Percentiles rank a stretch among this genome's conserved stretches.
phyloP scores from a whole-genome alignment of 2,797 vertebrate genomes.

The Silurus aristotelis region DNA sequence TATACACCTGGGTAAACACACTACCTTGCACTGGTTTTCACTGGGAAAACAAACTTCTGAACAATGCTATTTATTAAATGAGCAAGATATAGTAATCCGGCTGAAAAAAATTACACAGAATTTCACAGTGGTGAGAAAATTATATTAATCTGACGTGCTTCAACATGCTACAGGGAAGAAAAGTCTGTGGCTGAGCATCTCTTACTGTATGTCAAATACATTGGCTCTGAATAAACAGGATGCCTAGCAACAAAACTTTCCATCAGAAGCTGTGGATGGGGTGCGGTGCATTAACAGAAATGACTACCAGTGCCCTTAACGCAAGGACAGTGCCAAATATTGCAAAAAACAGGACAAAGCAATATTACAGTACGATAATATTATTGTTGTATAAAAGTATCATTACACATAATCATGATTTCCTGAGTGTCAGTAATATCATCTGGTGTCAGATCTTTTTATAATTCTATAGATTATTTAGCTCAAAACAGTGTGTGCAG shows the following conservation, averaged over 20 bases:
- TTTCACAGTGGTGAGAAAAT: background rate
- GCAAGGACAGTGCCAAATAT: background rate
- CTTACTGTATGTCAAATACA: background rate
- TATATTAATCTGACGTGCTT: background rate
- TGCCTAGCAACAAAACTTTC: background rate
- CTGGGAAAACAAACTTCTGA: slow-evolving; percentile 7
- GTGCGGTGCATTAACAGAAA: background rate
- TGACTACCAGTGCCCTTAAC: background rate
- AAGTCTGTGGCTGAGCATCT: background rate
- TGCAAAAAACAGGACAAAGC: background rate
- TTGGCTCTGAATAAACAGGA: background rate
- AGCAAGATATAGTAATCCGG: background rate
- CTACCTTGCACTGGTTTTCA: background rate
- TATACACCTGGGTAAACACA: background rate
- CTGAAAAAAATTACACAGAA: background rate
- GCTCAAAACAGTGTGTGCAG: background rate
- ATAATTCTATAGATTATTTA: background rate
- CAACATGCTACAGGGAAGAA: background rate
- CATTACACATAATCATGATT: background rate
- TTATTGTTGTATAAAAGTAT: background rate
- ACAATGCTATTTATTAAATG: background rate
- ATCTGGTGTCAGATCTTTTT: background rate
- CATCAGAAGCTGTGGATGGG: background rate
- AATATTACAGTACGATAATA: background rate
- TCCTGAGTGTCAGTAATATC: background rate